phyloP scores from a whole-genome alignment of 37 sponge, comb jelly and placozoan genomes.

The Haliclona indistincta region DNA sequence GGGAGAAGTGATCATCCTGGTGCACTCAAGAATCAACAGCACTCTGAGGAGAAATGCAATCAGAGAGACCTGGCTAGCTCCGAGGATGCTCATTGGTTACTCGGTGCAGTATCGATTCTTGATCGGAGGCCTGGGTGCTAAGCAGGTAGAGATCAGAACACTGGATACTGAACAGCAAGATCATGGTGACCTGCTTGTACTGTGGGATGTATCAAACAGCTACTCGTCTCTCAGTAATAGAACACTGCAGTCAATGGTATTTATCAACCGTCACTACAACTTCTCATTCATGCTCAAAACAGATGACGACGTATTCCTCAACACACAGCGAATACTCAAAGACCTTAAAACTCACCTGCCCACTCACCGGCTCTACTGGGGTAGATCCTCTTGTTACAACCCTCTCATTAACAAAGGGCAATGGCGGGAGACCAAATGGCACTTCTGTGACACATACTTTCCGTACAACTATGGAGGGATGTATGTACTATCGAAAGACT shows the following conservation, averaged over 20 bases:
- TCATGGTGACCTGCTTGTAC: slow-evolving; percentile 10
- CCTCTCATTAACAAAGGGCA: not conserved
- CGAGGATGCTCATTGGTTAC: not conserved
- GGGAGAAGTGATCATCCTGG: slow-evolving; percentile 34
- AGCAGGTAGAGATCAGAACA: no score
- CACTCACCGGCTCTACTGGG: slow-evolving; percentile 52
- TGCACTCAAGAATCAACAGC: slow-evolving; percentile 15
- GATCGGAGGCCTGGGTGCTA: not conserved
- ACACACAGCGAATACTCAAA: not conserved
- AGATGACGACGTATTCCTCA: slow-evolving; percentile 62
- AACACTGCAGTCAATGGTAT: not conserved
- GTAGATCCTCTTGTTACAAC: slow-evolving; percentile 20
- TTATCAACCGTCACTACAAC: not conserved
- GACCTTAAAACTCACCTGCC: slow-evolving; percentile 6
- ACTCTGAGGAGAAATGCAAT: slow-evolving; percentile 22
- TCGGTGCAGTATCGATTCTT: not conserved
- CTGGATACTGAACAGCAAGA: not conserved
- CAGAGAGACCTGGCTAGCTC: slow-evolving; percentile 45
- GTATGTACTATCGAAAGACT: slow-evolving; percentile 41
- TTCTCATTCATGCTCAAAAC: slow-evolving; percentile 52
- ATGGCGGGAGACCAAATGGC: slow-evolving; percentile 48
- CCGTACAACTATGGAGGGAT: slow-evolving; percentile 63
- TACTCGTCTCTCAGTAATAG: not conserved
- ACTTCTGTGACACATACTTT: slow-evolving; percentile 41
- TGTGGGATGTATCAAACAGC: not conserved